Base-by-base conservation (phyloP, 1,140 invertebrate species). In the Asobara japonica region DNA sequence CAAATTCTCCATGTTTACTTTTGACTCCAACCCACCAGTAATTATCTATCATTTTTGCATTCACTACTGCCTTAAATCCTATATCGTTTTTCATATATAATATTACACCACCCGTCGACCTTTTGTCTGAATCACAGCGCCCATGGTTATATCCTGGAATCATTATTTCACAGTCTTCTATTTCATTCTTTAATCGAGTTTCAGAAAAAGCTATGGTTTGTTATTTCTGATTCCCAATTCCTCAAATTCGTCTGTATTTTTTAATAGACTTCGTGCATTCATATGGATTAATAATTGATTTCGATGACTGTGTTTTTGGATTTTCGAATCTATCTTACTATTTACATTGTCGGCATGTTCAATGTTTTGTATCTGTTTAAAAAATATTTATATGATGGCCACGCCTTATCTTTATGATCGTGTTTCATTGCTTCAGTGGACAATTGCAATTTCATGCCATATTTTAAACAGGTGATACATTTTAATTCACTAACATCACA, bases 141-240 rank as follows among this genome's bases (percentile, higher is more conserved):
- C 56, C 48, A 31, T 2, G 30, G 56, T 1, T 51, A 70, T 70
- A 70, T 27, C 36, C 36, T 22, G 30, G 30, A 10, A 65, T 67
- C 2, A n/a, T 2, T 18, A 67, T 36, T 67, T 67, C 65, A 7
- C 7, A 41, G 4, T 67, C 65, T 6, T 41, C 36, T 36, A 67
- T 67, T 41, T 67, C 65, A 22, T 18, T 22, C n/a, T n/a, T n/a
- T n/a, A n/a, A n/a, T n/a, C 0, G 76, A 72, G 38, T 64, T 75
- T 76, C 77, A 74, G 72, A 64, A 77, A 16, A 3, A 11, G 75
- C 73, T 41, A 56, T 38, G 27, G 29, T 11, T 31, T 33, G 11
- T 65, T 8, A 0, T 51, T 74, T 6, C 36, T 33, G 64, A 71
- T 71, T 22, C 75, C 64, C 33, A 72, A n/a, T 13, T 41, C 38